phyloP scores from a whole-genome alignment of 2,113 vertebrate genomes.

The Lynx canadensis region DNA sequence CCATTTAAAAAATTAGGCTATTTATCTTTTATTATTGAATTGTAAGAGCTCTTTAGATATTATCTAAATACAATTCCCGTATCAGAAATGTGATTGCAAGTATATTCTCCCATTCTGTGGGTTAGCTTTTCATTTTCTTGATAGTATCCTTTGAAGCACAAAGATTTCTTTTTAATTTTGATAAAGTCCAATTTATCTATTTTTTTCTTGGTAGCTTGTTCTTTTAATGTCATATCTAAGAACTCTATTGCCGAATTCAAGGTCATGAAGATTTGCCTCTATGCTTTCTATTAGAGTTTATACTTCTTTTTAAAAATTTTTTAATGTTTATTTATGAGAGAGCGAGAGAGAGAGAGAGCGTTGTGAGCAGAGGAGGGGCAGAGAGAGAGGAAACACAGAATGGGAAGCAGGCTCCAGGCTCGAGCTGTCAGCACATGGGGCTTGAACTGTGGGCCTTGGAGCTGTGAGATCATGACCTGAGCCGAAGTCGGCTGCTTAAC shows the following conservation, averaged over 20 bases:
- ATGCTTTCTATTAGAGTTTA: neutral
- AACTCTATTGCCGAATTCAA: neutral
- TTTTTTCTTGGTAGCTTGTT: neutral
- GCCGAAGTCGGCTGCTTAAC: no score
- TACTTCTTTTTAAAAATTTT: neutral
- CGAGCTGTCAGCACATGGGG: no score
- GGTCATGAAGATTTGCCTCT: neutral
- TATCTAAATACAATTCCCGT: neutral
- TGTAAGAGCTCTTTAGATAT: neutral
- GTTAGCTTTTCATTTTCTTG: neutral
- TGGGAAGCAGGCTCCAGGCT: no score
- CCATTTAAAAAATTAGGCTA: neutral
- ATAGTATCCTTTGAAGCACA: neutral
- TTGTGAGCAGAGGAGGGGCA: no score
- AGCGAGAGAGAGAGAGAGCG: no score
- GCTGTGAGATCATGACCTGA: no score
- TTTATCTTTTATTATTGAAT: neutral
- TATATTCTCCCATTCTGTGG: neutral
- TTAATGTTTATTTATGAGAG: no score
- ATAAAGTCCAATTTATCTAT: neutral
- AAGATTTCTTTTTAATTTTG: neutral
- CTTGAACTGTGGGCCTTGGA: no score
- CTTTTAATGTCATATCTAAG: neutral
- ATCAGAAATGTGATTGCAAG: neutral
- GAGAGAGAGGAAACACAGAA: no score